Percentiles rank a stretch among this genome's conserved stretches.
Conservation (phyloP, 2,888 invertebrate genomes). For the Belgica antarctica region DNA sequence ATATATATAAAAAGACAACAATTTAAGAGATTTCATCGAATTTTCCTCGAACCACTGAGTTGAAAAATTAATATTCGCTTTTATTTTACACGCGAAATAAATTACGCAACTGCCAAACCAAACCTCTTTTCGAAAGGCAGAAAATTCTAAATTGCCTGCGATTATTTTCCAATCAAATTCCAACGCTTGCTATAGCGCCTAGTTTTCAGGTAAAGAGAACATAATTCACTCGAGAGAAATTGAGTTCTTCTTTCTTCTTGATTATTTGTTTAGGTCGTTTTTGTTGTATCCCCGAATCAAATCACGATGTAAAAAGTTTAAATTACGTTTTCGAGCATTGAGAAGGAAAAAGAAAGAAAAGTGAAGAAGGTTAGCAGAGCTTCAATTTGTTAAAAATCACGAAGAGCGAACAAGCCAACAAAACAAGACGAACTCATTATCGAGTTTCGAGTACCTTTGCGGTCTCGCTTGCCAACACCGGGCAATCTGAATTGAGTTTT, state of each 20-base stretch:
- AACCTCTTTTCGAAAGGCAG: not conserved
- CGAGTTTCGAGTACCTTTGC: constrained; percentile 31
- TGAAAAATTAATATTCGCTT: not conserved
- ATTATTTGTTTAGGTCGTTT: constrained; percentile 27
- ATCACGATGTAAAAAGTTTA: constrained; percentile 15
- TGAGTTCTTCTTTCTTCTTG: not conserved
- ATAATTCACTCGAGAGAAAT: constrained; percentile 26
- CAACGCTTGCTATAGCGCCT: constrained; percentile 1
- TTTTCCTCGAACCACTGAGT: not conserved
- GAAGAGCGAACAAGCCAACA: not conserved
- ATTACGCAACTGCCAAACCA: too few relatives aligned
- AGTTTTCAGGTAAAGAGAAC: not conserved
- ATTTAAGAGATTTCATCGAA: too few relatives aligned
- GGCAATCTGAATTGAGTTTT: constrained; percentile 35
- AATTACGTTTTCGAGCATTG: constrained; percentile 1
- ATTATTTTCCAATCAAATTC: constrained; percentile 43
- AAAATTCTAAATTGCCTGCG: constrained; percentile 37
- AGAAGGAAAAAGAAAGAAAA: not conserved
- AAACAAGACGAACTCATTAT: constrained; percentile 41
- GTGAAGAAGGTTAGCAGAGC: not conserved
- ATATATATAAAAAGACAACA: too few relatives aligned
- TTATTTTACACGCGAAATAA: too few relatives aligned
- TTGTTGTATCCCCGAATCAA: not conserved
- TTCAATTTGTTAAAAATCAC: constrained; percentile 21
- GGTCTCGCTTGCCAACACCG: not conserved